These are phyloP conservation scores for Leucozona laternaria DNA, from an alignment of 2,888 invertebrate species.

Conservation along the genomic window DNA sequence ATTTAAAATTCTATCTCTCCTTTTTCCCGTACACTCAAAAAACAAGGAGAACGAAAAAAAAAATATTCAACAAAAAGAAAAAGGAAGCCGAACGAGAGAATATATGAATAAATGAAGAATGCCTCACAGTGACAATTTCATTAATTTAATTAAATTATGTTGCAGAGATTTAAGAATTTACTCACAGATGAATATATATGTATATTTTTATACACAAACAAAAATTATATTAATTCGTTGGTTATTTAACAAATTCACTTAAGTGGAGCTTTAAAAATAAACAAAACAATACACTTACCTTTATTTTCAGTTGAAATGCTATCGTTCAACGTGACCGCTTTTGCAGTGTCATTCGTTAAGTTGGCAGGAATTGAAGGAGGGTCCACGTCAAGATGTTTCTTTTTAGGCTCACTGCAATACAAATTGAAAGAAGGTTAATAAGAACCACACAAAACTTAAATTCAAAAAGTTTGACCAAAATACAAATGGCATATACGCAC, in stretches of 20 bases:
- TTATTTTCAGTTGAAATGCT: constrained; percentile 84
- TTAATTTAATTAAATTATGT: constrained; percentile 74
- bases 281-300: constrained; percentile 84
- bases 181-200: background rate
- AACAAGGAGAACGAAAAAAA: constrained; percentile 4
- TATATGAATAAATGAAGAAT: constrained; percentile 75
- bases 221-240: constrained; percentile 33
- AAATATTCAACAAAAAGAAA: constrained; percentile 14
- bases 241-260: constrained; percentile 40
- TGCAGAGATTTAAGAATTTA: constrained; percentile 63
- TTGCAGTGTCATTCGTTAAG: constrained; percentile 76
- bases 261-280: background rate
- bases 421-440: constrained; percentile 43
- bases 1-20: constrained; percentile 73
- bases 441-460: background rate
- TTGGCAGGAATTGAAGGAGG: constrained; percentile 78
- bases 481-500: too few relatives aligned
- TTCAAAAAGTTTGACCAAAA: too few relatives aligned
- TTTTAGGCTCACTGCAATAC: constrained; percentile 82
- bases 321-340: constrained; percentile 74
- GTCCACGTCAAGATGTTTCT: constrained; percentile 81
- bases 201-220: background rate
- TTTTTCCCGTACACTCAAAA: constrained; percentile 21
- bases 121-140: constrained; percentile 73
- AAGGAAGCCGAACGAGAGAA: constrained; percentile 40